These are phyloP conservation scores for Anthoscopus minutus DNA, from an alignment of 2,113 vertebrate species.

Conservation along the genomic window DNA sequence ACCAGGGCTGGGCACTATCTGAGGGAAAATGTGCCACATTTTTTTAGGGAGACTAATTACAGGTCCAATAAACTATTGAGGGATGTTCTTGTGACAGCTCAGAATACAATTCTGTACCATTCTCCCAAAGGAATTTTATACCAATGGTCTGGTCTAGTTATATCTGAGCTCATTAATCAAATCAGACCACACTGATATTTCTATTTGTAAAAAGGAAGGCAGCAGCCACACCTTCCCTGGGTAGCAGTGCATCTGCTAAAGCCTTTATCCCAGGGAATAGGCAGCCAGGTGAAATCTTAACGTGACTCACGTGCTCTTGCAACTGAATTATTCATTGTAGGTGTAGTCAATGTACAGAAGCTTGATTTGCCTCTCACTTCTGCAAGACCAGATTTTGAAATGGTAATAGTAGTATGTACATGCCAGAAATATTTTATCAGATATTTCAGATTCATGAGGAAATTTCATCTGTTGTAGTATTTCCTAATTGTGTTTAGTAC, in stretches of 20 bases:
- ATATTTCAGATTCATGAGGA: conserved; percentile 38
- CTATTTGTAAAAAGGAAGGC: neutral
- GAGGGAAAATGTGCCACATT: neutral
- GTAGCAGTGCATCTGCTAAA: neutral
- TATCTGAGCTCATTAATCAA: neutral
- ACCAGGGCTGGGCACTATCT: neutral
- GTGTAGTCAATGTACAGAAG: conserved; percentile 14
- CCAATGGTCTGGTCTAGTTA: neutral
- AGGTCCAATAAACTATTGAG: neutral
- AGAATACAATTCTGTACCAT: neutral
- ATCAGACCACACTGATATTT: neutral
- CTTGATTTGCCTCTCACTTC: conserved; percentile 28
- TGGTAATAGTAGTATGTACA: neutral
- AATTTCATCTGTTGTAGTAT: neutral
- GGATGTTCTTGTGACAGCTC: neutral
- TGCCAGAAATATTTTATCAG: conserved; percentile 46
- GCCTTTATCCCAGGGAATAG: neutral
- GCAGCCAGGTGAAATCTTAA: neutral
- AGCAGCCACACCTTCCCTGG: neutral
- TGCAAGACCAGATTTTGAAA: conserved; percentile 53
- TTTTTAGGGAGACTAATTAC: neutral
- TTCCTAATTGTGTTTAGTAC: neutral
- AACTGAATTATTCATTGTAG: conserved; percentile 42
- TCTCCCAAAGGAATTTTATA: neutral
- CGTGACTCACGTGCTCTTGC: conserved; percentile 41